Evolutionary conservation across 2,888 invertebrate species (phyloP).

Genomic region (Teinopalpus imperialis): DNA sequence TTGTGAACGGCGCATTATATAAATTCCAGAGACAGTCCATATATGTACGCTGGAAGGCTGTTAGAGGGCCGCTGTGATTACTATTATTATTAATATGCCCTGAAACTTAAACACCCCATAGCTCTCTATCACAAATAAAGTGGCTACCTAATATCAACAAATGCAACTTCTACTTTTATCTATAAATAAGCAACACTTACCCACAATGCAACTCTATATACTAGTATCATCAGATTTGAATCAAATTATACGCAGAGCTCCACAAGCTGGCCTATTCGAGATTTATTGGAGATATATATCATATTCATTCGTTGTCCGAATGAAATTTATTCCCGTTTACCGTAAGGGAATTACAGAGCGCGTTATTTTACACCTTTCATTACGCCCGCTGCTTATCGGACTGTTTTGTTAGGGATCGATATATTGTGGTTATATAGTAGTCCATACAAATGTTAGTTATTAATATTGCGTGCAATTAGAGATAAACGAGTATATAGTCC

Average conservation of each 20-base stretch:
- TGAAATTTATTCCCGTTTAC: slow-evolving; percentile 23
- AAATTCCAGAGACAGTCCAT: too few species aligned
- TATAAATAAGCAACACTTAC: neutral
- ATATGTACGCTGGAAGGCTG: too few species aligned
- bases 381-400: slow-evolving; percentile 8
- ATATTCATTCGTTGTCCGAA: slow-evolving; percentile 20
- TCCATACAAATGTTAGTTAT: too few species aligned
- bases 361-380: slow-evolving; percentile 23
- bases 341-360: slow-evolving; percentile 16
- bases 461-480: too few species aligned
- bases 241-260: slow-evolving; percentile 16
- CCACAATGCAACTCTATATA: neutral
- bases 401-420: slow-evolving; percentile 3
- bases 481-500: too few species aligned
- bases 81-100: too few species aligned
- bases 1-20: too few species aligned
- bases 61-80: too few species aligned
- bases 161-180: neutral
- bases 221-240: slow-evolving; percentile 12
- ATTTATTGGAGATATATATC: slow-evolving; percentile 25
- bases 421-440: too few species aligned
- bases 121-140: too few species aligned
- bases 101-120: too few species aligned
- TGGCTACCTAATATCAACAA: too few species aligned
- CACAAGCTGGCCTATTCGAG: slow-evolving; percentile 5